Evolutionary conservation across 2,888 invertebrate genomes (phyloP).

Genomic region (Eugnorisma glareosa): DNA sequence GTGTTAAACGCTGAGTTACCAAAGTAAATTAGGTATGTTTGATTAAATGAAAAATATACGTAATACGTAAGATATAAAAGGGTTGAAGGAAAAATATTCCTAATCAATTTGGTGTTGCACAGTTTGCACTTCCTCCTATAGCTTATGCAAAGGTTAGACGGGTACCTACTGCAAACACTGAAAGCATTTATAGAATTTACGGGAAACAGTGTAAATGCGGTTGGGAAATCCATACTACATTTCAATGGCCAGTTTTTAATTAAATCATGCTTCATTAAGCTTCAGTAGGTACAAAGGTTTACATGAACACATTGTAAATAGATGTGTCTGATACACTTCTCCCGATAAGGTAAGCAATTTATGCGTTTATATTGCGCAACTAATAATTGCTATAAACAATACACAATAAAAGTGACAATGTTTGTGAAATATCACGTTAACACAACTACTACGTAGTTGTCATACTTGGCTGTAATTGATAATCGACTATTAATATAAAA

Average conservation of each 20-base stretch:
- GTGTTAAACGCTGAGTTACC: not conserved
- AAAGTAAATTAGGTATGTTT: not conserved
- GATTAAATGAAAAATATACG: not conserved
- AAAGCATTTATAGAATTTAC: constrained; percentile 9
- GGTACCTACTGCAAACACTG: not conserved
- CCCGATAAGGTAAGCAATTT: constrained; percentile 51
- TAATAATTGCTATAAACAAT: constrained; percentile 43
- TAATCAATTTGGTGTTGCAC: constrained; percentile 5
- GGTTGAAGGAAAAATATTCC: not conserved
- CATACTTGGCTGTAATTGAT: constrained; percentile 28
- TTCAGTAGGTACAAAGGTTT: constrained; percentile 2
- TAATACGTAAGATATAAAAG: not conserved
- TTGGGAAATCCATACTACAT: constrained; percentile 43
- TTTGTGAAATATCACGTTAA: constrained; percentile 51
- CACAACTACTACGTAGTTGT: constrained; percentile 46
- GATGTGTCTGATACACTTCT: constrained; percentile 9
- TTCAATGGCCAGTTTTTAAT: constrained; percentile 31
- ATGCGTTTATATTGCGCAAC: constrained; percentile 51
- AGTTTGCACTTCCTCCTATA: not conserved
- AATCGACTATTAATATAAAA: constrained; percentile 16
- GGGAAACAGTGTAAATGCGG: constrained; percentile 17
- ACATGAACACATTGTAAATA: constrained; percentile 17
- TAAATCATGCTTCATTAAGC: constrained; percentile 37
- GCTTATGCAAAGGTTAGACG: not conserved
- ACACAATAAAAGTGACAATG: constrained; percentile 39